A percentile compares a stretch with the other conserved stretches of the same genome.
phyloP scores from a whole-genome alignment of 2,888 invertebrate species.

The Drosophila parthenogenetica region DNA sequence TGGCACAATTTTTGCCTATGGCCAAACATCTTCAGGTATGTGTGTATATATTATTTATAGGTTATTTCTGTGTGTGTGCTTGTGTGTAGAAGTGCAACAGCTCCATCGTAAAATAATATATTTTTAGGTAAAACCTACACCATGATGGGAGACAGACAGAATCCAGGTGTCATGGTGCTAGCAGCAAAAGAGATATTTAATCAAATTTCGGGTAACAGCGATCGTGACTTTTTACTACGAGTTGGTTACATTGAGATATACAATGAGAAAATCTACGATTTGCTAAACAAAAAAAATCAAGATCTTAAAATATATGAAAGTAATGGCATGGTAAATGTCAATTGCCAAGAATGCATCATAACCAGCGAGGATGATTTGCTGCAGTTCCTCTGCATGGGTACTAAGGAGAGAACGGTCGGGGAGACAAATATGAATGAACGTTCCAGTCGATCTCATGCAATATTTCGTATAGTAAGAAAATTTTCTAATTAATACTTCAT shows the following conservation, averaged over 20 bases:
- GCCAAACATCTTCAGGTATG: slow-evolving; percentile 94
- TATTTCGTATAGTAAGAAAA: slow-evolving; percentile 92
- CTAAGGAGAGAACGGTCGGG: slow-evolving; percentile 90
- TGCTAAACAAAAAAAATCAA: slow-evolving; percentile 87
- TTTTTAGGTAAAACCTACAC: slow-evolving; percentile 90
- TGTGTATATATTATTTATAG: slow-evolving; percentile 16
- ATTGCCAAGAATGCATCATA: slow-evolving; percentile 88
- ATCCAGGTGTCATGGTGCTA: slow-evolving; percentile 91
- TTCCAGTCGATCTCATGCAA: slow-evolving; percentile 95
- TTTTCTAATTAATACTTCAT: too few species aligned
- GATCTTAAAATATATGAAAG: slow-evolving; percentile 89
- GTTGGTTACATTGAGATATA: slow-evolving; percentile 95
- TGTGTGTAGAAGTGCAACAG: neutral
- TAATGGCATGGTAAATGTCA: slow-evolving; percentile 88
- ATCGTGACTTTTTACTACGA: slow-evolving; percentile 91
- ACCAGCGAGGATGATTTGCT: slow-evolving; percentile 88
- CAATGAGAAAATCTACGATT: slow-evolving; percentile 92
- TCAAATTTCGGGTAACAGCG: slow-evolving; percentile 87
- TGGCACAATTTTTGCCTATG: slow-evolving; percentile 96
- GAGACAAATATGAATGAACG: slow-evolving; percentile 95
- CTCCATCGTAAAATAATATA: neutral
- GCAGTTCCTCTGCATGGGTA: slow-evolving; percentile 87
- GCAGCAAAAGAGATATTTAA: slow-evolving; percentile 90
- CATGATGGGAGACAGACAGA: slow-evolving; percentile 90
- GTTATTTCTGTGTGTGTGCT: neutral